Conservation (phyloP, 2,797 vertebrate species). For the Buceros bicornis region DNA sequence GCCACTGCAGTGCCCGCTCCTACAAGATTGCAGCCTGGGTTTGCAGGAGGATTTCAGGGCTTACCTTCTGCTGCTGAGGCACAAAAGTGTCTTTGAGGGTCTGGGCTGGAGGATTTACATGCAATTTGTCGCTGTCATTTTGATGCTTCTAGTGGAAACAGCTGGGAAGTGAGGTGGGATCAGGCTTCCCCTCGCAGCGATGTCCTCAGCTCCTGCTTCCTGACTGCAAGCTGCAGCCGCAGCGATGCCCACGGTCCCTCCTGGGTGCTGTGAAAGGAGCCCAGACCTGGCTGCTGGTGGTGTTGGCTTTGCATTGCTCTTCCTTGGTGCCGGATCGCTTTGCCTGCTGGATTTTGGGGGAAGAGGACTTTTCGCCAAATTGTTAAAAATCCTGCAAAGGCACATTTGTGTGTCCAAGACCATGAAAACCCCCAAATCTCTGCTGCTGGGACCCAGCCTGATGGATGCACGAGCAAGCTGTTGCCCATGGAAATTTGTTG, state of each 20-base stretch:
- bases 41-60: background rate
- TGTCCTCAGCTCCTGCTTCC: background rate
- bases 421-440: rapidly evolving
- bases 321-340: rapidly evolving
- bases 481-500: background rate
- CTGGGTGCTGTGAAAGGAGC: background rate
- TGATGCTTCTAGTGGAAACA: background rate
- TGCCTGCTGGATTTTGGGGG: background rate
- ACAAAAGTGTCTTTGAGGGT: background rate
- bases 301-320: background rate
- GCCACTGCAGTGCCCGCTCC: background rate
- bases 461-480: background rate
- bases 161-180: background rate
- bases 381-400: background rate
- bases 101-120: background rate
- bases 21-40: background rate
- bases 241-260: rapidly evolving
- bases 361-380: background rate
- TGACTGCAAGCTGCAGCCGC: rapidly evolving
- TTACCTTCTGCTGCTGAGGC: background rate
- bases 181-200: rapidly evolving
- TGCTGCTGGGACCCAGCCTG: background rate
- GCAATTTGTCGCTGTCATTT: background rate
- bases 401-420: background rate
- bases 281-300: background rate